phyloP scores from a whole-genome alignment of 2,888 invertebrate species.

The Cephus sareptanus region DNA sequence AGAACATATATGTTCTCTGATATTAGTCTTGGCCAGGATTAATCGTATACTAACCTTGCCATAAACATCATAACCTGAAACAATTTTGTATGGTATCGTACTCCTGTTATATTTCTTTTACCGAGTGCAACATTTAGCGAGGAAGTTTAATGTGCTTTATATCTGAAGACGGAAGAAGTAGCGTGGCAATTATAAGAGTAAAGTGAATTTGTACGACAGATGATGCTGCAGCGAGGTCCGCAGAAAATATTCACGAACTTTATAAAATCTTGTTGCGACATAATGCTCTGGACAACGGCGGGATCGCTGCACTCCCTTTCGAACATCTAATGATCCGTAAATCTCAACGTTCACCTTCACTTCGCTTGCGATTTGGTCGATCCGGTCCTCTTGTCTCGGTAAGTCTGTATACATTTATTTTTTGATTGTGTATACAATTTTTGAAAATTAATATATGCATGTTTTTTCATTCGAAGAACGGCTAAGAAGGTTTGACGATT shows the following conservation, averaged over 20 bases:
- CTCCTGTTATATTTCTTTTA: neutral
- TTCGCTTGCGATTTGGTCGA: constrained; percentile 57
- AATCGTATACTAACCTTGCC: neutral
- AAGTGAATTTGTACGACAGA: neutral
- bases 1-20: no score
- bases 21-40: neutral
- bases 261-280: constrained; percentile 47
- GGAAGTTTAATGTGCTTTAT: neutral
- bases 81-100: neutral
- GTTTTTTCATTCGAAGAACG: neutral
- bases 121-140: neutral
- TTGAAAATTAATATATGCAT: neutral
- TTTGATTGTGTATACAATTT: neutral
- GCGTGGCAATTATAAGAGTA: neutral
- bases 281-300: constrained; percentile 34
- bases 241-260: constrained; percentile 46
- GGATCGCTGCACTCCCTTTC: constrained; percentile 29
- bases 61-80: neutral
- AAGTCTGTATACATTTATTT: neutral
- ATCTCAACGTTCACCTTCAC: constrained; percentile 55
- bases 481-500: neutral
- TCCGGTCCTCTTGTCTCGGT: constrained; percentile 38
- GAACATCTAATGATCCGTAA: constrained; percentile 57
- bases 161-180: neutral
- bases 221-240: constrained; percentile 11